phyloP scores from a whole-genome alignment of 1,140 invertebrate genomes.

The Anastrepha obliqua region DNA sequence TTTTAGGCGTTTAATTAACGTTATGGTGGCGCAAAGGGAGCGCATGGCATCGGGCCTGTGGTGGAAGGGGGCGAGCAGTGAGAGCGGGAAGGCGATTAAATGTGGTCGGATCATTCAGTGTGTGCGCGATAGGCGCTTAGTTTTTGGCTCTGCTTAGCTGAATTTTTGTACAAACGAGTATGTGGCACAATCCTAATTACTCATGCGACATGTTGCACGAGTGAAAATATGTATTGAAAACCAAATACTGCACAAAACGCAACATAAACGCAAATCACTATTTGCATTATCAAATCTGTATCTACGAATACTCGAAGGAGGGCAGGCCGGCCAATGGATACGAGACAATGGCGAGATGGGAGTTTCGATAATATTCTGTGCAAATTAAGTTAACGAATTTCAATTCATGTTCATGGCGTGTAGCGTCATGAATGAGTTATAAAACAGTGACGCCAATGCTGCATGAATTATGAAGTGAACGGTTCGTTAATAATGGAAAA shows the following conservation, averaged over 20 bases:
- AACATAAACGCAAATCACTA: background rate
- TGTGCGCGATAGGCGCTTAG: background rate
- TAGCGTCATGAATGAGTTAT: background rate
- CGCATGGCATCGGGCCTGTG: background rate
- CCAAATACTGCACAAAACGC: background rate
- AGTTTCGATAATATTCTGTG: background rate
- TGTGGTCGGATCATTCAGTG: constrained; percentile 29
- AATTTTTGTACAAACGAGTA: background rate
- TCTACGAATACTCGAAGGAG: background rate
- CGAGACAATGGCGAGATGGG: background rate
- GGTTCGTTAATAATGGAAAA: too few species aligned
- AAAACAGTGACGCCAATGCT: background rate
- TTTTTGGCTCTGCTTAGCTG: background rate
- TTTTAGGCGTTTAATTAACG: background rate
- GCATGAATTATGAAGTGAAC: too few species aligned
- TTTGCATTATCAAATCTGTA: background rate
- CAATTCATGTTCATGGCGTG: background rate
- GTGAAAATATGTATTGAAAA: background rate
- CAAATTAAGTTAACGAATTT: background rate
- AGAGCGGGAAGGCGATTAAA: background rate
- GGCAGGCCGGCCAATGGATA: too few species aligned
- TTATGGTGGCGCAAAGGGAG: background rate
- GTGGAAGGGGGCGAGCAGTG: background rate
- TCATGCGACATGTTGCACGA: background rate
- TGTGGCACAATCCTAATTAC: background rate